Percentiles rank a stretch among this genome's conserved stretches.
Evolutionary conservation across 2,888 invertebrate species (phyloP).

Genomic region (Drosophila eohydei): DNA sequence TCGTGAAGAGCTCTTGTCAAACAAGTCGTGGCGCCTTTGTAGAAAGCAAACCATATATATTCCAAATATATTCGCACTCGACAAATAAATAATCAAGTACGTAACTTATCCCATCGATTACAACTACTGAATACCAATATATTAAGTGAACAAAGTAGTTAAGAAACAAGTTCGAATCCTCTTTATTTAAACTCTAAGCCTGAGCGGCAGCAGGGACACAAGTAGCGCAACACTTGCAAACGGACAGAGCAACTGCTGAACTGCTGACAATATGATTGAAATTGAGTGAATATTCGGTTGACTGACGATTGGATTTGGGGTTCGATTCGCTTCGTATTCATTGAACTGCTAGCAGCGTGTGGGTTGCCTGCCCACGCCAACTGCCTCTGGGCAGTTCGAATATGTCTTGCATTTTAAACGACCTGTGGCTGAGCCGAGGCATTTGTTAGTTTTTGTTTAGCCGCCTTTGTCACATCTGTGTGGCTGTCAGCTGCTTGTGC

Average conservation of each 20-base stretch:
- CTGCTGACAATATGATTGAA: constrained; percentile 43
- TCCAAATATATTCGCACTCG: neutral
- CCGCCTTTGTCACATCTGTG: constrained; percentile 16
- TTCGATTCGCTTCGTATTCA: constrained; percentile 9
- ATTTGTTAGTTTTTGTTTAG: constrained; percentile 24
- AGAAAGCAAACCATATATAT: neutral
- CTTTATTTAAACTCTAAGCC: neutral
- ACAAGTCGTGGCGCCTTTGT: no score
- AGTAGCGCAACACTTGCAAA: neutral
- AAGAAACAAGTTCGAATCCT: neutral
- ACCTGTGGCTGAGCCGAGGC: constrained; percentile 31
- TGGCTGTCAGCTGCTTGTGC: constrained; percentile 12
- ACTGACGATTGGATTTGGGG: constrained; percentile 33
- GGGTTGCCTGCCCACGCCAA: constrained; percentile 1
- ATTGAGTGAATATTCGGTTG: constrained; percentile 47
- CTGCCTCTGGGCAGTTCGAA: constrained; percentile 22
- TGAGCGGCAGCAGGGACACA: neutral
- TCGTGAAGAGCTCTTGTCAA: neutral
- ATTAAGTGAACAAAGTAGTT: neutral
- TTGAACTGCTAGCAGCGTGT: neutral
- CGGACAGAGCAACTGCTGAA: constrained; percentile 24
- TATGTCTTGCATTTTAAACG: constrained; percentile 41
- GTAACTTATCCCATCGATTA: neutral
- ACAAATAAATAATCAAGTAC: neutral
- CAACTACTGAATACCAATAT: neutral